Evolutionary conservation across 2,113 vertebrate species (phyloP).

Genomic region (Prietella phreatophila): DNA sequence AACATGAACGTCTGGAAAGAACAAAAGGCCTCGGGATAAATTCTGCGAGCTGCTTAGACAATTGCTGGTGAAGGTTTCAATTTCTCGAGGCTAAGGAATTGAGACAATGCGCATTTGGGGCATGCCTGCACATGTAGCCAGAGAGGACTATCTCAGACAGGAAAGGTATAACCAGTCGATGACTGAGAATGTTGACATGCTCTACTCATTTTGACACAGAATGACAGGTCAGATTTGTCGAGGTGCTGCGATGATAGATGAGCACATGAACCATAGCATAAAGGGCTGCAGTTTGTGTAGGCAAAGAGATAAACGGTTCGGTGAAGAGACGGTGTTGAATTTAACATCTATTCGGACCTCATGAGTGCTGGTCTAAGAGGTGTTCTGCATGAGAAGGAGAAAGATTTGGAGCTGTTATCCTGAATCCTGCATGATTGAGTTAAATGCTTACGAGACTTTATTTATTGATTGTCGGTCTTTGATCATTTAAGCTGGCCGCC

Average conservation of each 20-base stretch:
- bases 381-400: not conserved
- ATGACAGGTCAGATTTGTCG: conserved; percentile 31
- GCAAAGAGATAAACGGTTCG: not conserved
- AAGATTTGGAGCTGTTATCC: not conserved
- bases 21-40: conserved; percentile 5
- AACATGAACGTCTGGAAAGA: not conserved
- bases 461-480: conserved; percentile 10
- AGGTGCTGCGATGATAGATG: not conserved
- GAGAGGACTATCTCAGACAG: not conserved
- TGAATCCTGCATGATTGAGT: conserved; percentile 13
- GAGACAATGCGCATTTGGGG: conserved; percentile 38
- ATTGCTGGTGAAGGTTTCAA: conserved; percentile 39
- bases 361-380: not conserved
- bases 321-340: not conserved
- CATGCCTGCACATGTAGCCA: conserved; percentile 44
- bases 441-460: not conserved
- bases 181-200: conserved; percentile 44
- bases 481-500: conserved; percentile 10
- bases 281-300: not conserved
- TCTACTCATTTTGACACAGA: conserved; percentile 38
- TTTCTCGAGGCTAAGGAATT: conserved; percentile 2
- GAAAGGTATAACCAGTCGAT: conserved; percentile 31
- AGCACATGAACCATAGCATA: not conserved
- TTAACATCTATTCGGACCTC: not conserved
- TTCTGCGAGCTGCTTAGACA: conserved; percentile 11